Base-by-base conservation (phyloP, 2,797 vertebrate genomes). In the Balearica regulorum region DNA sequence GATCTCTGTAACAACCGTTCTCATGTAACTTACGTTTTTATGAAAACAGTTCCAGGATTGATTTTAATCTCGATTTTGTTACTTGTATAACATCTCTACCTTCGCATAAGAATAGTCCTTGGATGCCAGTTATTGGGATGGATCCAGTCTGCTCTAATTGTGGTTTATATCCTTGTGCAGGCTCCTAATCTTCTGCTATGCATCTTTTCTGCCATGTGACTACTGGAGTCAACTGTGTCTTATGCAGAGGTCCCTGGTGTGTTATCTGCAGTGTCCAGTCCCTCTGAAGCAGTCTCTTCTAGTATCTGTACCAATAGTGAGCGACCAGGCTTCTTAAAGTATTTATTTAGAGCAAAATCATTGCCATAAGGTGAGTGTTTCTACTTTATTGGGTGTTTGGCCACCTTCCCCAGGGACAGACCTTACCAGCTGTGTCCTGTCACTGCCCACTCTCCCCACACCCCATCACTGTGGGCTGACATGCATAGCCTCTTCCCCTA, bases 1-100 rank as follows among this genome's bases (percentile, higher is more conserved):
- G 18, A 44, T 53, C 44, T 58, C 62, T 75, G 13, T 64, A 54
- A 55, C 33, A 21, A 29, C n/a, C 14, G 5, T 75, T 68, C 37
- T 68, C 20, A 20, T 3, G 5, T 18, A 84, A 11, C 12, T 62
- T 55, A 6, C 1, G 2, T 14, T 13, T 49, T 75, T 1, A 0
- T 76, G 33, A 53, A 78, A 88, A 54, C 13, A 19, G 18, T 57
- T 39, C 48, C 5, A 51, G n/a, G 29, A 28, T 82, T 35, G 61
- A 43, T 86, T 94, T 39, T 91, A 57, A 41, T 71, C 10, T 85
- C 1, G 0, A 4, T 77, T 80, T 88, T 72, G 14, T 53, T 46
- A n/a, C 37, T 82, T 17, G 7, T 41, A 1, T 28, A 62, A 46
- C 33, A 26, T 33, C 8, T 69, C 24, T 90, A 43, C 33, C 41